phyloP scores from a whole-genome alignment of 1,140 invertebrate genomes.

The Drosophila subpulchrella region DNA sequence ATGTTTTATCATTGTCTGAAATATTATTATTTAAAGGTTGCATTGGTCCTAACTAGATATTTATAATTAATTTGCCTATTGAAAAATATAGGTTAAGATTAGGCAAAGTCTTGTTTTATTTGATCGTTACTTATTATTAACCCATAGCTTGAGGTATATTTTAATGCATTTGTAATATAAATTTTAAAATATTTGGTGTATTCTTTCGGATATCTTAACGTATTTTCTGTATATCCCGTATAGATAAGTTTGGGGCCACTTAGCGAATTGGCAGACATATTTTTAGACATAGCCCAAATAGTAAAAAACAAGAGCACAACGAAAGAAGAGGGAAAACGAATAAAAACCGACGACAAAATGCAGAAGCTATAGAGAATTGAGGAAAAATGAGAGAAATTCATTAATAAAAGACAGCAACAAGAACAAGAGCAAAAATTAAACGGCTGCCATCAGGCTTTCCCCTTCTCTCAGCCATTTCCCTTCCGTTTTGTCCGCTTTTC shows the following conservation, averaged over 20 bases:
- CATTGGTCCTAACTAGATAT: no score
- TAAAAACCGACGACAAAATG: conserved; percentile 25
- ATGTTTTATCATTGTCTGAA: neutral
- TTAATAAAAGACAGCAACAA: conserved; percentile 46
- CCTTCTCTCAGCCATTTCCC: conserved; percentile 11
- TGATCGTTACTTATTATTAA: neutral
- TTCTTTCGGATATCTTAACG: conserved; percentile 1
- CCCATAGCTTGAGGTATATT: no score
- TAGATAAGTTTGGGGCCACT: conserved; percentile 64
- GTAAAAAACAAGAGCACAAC: conserved; percentile 49
- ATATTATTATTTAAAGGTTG: neutral
- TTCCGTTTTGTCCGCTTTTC: conserved; percentile 1
- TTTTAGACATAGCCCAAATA: conserved; percentile 67
- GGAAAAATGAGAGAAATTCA: conserved; percentile 49
- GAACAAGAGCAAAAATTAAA: conserved; percentile 49
- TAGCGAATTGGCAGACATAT: conserved; percentile 79
- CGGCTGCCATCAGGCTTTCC: conserved; percentile 32
- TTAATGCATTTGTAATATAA: no score
- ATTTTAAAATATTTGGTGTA: neutral
- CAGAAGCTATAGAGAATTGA: conserved; percentile 8
- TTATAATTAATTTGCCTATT: no score
- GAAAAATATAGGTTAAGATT: no score
- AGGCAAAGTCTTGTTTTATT: no score
- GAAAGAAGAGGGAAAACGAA: conserved; percentile 5
- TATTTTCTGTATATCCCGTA: conserved; percentile 44